Percentiles rank a stretch among this genome's conserved stretches.
These are phyloP conservation scores for Amia ocellicauda DNA, from an alignment of 2,113 vertebrate species.

Conservation along the genomic window DNA sequence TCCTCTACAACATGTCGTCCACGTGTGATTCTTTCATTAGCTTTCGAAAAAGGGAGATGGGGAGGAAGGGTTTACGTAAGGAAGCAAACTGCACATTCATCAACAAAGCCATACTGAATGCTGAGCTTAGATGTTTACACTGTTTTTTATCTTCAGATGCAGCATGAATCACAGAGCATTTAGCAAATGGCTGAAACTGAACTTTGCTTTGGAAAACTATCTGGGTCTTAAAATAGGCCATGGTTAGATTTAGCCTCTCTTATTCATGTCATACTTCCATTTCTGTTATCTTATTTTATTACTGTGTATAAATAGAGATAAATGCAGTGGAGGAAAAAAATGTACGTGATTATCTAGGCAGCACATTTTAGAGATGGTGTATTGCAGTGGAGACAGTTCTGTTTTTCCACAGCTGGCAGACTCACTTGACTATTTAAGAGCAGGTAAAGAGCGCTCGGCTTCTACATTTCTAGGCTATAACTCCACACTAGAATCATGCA, in stretches of 20 bases:
- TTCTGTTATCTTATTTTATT: background rate
- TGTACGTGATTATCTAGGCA: background rate
- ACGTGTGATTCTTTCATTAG: slow-evolving; percentile 5
- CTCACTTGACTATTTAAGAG: background rate
- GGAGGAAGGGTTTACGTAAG: slow-evolving; percentile 5
- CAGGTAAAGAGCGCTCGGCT: slow-evolving; percentile 13
- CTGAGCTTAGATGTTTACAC: slow-evolving; percentile 42
- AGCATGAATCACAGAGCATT: slow-evolving; percentile 50
- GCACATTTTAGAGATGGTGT: background rate
- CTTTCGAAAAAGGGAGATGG: background rate
- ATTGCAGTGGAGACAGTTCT: background rate
- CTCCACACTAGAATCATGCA: slow-evolving; percentile 6
- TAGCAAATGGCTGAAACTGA: slow-evolving; percentile 30
- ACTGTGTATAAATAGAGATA: background rate
- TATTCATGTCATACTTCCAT: background rate
- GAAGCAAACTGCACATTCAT: slow-evolving; percentile 25
- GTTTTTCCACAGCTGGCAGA: slow-evolving; percentile 1
- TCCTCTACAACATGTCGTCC: background rate
- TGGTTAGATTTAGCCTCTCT: slow-evolving; percentile 1
- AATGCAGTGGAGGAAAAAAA: background rate
- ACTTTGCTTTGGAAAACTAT: background rate
- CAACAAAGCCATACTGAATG: slow-evolving; percentile 31
- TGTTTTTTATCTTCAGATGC: slow-evolving; percentile 34
- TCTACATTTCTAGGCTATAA: slow-evolving; percentile 15
- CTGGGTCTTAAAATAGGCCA: slow-evolving; percentile 5